A percentile compares a stretch with the other conserved stretches of the same genome.
Conservation (phyloP, 2,888 invertebrate genomes). For the Euplagia quadripunctaria region DNA sequence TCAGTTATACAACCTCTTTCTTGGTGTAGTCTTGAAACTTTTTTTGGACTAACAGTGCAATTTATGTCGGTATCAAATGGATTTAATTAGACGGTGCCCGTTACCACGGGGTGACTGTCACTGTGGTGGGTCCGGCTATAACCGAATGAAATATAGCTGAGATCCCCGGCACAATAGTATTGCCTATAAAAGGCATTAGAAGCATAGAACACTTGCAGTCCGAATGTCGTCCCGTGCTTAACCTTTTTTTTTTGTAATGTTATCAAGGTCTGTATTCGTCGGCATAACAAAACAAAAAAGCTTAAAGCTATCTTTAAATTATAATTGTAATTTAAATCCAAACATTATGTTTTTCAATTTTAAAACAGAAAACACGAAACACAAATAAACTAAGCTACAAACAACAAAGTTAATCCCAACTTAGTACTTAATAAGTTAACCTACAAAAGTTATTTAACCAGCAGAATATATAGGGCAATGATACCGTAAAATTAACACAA, state of each 20-base stretch:
- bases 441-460: conserved; percentile 34
- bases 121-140: no score
- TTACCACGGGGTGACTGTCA: neutral
- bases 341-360: conserved; percentile 2
- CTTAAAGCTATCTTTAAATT: neutral
- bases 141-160: no score
- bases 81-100: neutral
- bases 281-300: neutral
- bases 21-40: neutral
- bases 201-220: neutral
- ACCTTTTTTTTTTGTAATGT: neutral
- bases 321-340: neutral
- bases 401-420: conserved; percentile 13
- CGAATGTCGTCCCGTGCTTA: neutral
- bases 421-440: conserved; percentile 28
- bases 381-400: neutral
- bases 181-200: neutral
- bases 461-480: conserved; percentile 43
- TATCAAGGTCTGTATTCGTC: neutral
- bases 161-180: no score
- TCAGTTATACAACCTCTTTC: neutral
- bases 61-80: neutral
- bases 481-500: conserved; percentile 47
- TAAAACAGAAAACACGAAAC: neutral
- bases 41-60: neutral